Conservation (phyloP, 2,113 vertebrate species). For the Typhlomys cinereus region DNA sequence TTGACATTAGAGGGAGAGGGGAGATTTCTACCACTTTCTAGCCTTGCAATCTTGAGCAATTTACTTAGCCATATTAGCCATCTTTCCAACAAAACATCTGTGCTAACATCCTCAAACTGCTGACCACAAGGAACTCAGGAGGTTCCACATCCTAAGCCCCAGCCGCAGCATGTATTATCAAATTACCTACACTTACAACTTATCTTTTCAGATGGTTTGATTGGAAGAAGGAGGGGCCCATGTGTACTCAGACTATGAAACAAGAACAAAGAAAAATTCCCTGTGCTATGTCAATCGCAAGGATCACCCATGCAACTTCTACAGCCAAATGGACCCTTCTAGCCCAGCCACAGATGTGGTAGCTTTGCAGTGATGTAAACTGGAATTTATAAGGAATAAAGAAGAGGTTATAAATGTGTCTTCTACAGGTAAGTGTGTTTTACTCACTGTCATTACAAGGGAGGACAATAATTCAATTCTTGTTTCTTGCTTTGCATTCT, state of each 20-base stretch:
- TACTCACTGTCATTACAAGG: neutral
- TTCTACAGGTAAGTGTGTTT: neutral
- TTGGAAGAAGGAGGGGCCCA: neutral
- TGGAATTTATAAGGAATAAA: neutral
- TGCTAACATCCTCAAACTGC: neutral
- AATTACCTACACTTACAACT: neutral
- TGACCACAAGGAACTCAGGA: neutral
- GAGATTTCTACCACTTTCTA: neutral
- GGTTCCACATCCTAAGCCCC: neutral
- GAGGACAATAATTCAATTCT: neutral
- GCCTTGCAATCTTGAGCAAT: neutral
- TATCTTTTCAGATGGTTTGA: neutral
- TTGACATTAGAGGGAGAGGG: neutral
- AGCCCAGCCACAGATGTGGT: neutral
- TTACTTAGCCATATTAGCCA: neutral
- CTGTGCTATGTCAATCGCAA: neutral
- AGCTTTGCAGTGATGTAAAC: neutral
- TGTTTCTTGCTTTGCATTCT: neutral
- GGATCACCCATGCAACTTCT: neutral
- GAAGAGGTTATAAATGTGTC: neutral
- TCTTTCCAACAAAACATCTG: neutral
- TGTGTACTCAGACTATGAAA: neutral
- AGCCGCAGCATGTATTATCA: neutral
- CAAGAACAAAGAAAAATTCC: neutral
- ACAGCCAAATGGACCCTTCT: neutral